Conservation (phyloP, 2,888 invertebrate genomes). For the Flexamia atlantica region DNA sequence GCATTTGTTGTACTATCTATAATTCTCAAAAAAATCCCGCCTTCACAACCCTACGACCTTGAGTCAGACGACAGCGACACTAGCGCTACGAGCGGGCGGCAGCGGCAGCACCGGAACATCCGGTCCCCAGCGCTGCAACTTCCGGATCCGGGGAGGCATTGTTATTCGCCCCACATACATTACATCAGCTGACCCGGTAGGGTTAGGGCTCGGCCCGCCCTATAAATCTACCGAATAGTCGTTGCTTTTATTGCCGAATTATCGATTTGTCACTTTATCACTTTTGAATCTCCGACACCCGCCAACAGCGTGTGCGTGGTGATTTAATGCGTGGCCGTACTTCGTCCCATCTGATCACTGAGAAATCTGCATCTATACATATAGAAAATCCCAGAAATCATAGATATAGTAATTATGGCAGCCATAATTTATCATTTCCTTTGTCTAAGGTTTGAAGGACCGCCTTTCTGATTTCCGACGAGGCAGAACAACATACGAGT, state of each 20-base stretch:
- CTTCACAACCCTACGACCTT: no score
- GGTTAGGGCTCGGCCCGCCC: slow-evolving; percentile 11
- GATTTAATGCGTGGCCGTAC: background rate
- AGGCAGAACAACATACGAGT: no score
- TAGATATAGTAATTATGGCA: no score
- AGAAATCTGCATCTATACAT: no score
- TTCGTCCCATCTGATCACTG: no score
- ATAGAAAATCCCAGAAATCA: no score
- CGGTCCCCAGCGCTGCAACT: slow-evolving; percentile 18
- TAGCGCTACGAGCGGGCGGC: slow-evolving; percentile 24
- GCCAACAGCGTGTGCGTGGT: background rate
- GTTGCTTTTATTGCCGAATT: slow-evolving; percentile 17
- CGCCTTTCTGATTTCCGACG: no score
- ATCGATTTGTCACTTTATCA: slow-evolving; percentile 21
- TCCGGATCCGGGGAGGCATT: slow-evolving; percentile 52
- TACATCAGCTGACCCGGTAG: slow-evolving; percentile 53
- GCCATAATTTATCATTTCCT: no score
- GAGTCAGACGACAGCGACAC: background rate
- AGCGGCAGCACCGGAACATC: slow-evolving; percentile 47
- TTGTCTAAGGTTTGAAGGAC: no score
- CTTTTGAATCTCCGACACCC: background rate
- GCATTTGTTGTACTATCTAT: no score
- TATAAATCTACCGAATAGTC: slow-evolving; percentile 20
- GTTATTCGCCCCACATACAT: slow-evolving; percentile 53
- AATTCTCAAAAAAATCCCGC: no score